These are phyloP conservation scores for Festucalex cinctus DNA, from an alignment of 2,113 vertebrate species.

Conservation along the genomic window DNA sequence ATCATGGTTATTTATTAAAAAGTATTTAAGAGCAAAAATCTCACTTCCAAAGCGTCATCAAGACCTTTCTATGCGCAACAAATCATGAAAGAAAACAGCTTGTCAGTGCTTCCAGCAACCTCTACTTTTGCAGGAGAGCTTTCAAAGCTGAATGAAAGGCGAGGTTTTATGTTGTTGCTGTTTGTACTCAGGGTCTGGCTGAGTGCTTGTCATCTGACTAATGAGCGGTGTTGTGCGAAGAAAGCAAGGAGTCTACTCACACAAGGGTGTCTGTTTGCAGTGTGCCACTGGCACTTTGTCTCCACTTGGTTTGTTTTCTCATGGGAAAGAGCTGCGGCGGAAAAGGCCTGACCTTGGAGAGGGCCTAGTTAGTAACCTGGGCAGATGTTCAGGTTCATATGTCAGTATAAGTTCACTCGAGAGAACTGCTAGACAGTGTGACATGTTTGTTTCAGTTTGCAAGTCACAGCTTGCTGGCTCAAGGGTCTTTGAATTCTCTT, in stretches of 20 bases:
- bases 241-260: conserved; percentile 31
- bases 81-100: conserved; percentile 1
- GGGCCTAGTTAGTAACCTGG: conserved; percentile 18
- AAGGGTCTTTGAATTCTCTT: neutral
- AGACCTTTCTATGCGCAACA: too few relatives aligned
- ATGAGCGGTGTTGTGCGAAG: conserved; percentile 17
- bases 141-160: neutral
- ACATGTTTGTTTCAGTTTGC: neutral
- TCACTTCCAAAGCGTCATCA: too few relatives aligned
- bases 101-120: neutral
- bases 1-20: neutral
- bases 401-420: conserved; percentile 14
- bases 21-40: neutral
- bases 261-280: conserved; percentile 55
- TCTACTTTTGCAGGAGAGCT: conserved; percentile 1
- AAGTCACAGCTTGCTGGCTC: conserved; percentile 4
- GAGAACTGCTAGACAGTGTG: neutral
- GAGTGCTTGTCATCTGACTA: conserved; percentile 17
- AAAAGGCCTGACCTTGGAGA: conserved; percentile 40
- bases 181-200: conserved; percentile 4
- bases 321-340: conserved; percentile 30
- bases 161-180: neutral
- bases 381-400: conserved; percentile 46
- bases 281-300: conserved; percentile 52
- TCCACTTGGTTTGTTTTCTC: conserved; percentile 47